Evolutionary conservation across 2,888 invertebrate genomes (phyloP), one percentile per base, ranked within the genome.

Genomic region (Heterodera filipjevi): DNA sequence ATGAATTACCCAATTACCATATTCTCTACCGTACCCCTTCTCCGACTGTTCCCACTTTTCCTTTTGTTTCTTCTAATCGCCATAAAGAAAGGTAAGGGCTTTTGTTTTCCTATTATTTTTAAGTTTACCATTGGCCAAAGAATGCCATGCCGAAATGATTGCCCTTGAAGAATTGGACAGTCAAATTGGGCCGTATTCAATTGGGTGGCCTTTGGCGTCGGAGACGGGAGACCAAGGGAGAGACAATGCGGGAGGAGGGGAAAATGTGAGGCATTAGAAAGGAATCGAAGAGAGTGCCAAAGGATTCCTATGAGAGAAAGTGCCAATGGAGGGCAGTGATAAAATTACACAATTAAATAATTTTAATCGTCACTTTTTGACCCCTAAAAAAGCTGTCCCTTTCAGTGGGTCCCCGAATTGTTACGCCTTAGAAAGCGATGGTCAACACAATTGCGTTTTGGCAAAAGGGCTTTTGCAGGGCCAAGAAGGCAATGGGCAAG

Each of bases 371-470:
- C n/a, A n/a, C n/a, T n/a, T n/a, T n/a, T n/a, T n/a, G n/a, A n/a
- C n/a, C 39, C 39, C 8, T 39, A 14, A 16, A 16, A 14, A 49
- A 19, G 49, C 8, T 19, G 16, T 49, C 49, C 49, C n/a, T 27
- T 27, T 59, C 33, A 75, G 75, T 75, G 75, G 75, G 33, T 33
- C 32, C 66, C 68, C 66, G 75, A 75, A 66, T 68, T 59, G 66
- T 33, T 75, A 64, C 64, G 75, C 22, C 35, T 75, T 6, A 27
- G 68, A 22, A 77, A 77, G 32, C 44, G 49, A 39, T 77, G 77
- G 77, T 74, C 77, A 27, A 77, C 77, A 33, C 77, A 77, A 33
- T 46, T 77, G 35, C 33, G 77, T 22, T 77, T 71, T 53, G 77
- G 77, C 49, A 77, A 77, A 30, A 44, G 73, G 5, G 71, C 70